Conservation (phyloP, 2,113 vertebrate genomes). For the Rhadina sibilatrix region DNA sequence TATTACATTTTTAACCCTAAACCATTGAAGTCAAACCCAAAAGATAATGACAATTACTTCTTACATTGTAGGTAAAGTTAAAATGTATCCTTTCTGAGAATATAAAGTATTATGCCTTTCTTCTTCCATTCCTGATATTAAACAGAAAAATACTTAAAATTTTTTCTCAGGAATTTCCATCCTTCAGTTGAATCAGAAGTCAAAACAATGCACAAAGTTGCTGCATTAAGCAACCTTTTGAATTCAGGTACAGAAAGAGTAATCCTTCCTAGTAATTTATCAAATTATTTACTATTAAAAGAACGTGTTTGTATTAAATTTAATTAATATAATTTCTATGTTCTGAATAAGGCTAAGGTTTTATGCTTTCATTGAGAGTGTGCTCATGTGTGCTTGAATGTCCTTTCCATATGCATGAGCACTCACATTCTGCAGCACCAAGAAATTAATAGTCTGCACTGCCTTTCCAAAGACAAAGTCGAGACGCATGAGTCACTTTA, state of each 20-base stretch:
- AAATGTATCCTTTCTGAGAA: background rate
- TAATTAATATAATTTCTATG: background rate
- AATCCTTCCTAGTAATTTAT: background rate
- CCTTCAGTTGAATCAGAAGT: background rate
- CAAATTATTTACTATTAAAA: background rate
- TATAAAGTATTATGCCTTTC: background rate
- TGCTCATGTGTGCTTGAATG: background rate
- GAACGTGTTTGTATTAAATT: background rate
- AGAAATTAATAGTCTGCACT: background rate
- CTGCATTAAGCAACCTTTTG: background rate
- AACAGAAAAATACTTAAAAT: background rate
- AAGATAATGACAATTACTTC: background rate
- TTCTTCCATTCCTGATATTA: background rate
- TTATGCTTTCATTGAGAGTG: background rate
- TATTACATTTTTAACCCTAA: background rate
- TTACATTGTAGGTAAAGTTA: background rate
- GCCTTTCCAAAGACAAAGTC: constrained; percentile 2
- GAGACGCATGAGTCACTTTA: constrained; percentile 34
- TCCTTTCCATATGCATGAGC: background rate
- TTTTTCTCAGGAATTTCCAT: background rate
- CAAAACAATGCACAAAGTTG: background rate
- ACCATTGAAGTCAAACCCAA: background rate
- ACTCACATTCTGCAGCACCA: background rate
- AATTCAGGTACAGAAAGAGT: background rate
- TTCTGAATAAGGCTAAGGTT: background rate